Evolutionary conservation across 2,113 vertebrate genomes (phyloP), one percentile per base, ranked within the genome.

Genomic region (Spea multiplicata): DNA sequence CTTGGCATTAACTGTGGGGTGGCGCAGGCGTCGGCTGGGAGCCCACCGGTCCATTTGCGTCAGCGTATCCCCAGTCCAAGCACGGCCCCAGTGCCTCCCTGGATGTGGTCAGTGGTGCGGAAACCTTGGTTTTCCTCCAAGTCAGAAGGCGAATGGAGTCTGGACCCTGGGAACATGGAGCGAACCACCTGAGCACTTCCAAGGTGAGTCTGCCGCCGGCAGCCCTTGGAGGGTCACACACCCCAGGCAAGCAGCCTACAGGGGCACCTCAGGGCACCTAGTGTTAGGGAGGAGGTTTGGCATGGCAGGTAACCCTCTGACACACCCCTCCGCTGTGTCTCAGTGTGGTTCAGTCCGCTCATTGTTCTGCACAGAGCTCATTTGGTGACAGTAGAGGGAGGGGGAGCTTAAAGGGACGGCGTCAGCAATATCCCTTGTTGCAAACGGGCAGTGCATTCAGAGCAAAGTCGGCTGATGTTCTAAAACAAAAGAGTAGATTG

Each of bases 131-230:
- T 17, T 49, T 12, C 17, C 73, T 78, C 17, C 65, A 69, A 6
- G 53, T 44, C 50, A 4, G 74, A 75, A 73, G 71, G 71, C 71
- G 44, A 59, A 66, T 75, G 55, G 1, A 45, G 55, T 57, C 55
- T 45, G 55, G 44, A 30, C 78, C 59, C 77, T 61, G 62, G 71
- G 71, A 66, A 12, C n/a, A 59, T 57, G 69, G 52, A 47, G 45
- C 4, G n/a, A 47, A 44, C 83, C 71, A 84, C 76, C 65, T 73
- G 71, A 62, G 71, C 83, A 74, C 85, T 81, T 72, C 82, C 81
- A 84, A 82, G 82, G 84, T 84, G 81, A 71, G 81, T 10, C 72
- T 66, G 73, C 72, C 44, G 69, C 50, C 68, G 61, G 44, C 57
- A 66, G 65, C n/a, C 68, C 30, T 17, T 8, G 55, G 73, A 77